phyloP scores from a whole-genome alignment of 1,140 invertebrate species.

The Riptortus pedestris region DNA sequence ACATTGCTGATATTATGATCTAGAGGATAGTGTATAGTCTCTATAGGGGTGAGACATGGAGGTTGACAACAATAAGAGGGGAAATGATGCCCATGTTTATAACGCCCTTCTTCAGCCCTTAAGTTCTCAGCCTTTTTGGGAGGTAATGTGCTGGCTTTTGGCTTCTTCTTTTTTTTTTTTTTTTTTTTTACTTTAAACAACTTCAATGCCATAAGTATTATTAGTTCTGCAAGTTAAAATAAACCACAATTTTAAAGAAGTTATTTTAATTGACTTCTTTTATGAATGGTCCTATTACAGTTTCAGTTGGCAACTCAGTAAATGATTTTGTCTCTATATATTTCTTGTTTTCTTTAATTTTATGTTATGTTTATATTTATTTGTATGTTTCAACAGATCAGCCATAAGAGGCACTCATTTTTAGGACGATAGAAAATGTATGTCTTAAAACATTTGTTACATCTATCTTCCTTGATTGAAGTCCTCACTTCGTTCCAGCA shows the following conservation, averaged over 20 bases:
- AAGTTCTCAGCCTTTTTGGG: background rate
- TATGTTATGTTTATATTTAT: too few relatives aligned
- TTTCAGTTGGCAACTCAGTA: conserved; percentile 12
- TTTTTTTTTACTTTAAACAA: background rate
- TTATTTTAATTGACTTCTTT: background rate
- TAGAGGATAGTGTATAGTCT: conserved; percentile 3
- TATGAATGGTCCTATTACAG: conserved; percentile 5
- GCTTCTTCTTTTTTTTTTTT: too few relatives aligned
- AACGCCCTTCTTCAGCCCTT: conserved; percentile 4
- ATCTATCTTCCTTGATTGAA: too few relatives aligned
- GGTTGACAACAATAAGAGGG: conserved; percentile 15
- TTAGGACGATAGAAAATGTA: too few relatives aligned
- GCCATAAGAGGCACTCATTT: too few relatives aligned
- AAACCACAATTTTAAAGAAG: too few relatives aligned
- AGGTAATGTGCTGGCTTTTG: conserved; percentile 14
- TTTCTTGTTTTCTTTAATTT: too few relatives aligned
- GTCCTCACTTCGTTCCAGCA: too few relatives aligned
- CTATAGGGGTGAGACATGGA: conserved; percentile 9
- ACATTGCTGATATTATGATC: too few relatives aligned
- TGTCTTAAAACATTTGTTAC: too few relatives aligned
- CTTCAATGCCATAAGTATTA: background rate
- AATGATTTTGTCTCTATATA: conserved; percentile 13
- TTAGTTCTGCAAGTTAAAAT: background rate
- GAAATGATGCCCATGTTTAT: background rate
- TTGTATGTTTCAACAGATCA: too few relatives aligned